Evolutionary conservation across 2,113 vertebrate species (phyloP).

Genomic region (Columba livia): DNA sequence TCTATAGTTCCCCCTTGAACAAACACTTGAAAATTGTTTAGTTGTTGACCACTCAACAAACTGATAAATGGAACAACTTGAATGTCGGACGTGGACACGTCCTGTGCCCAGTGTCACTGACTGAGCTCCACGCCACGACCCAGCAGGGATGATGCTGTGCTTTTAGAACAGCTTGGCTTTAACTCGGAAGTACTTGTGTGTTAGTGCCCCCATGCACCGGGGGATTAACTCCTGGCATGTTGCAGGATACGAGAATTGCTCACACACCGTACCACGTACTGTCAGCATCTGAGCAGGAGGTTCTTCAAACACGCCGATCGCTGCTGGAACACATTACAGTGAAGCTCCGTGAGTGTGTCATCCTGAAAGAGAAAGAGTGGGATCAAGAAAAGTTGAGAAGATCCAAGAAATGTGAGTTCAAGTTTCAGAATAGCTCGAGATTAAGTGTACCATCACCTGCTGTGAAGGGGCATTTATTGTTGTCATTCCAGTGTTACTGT

Average conservation of each 20-base stretch:
- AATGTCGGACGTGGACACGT: neutral
- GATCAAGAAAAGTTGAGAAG: neutral
- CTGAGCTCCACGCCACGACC: neutral
- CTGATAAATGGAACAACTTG: neutral
- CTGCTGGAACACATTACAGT: neutral
- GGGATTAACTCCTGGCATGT: neutral
- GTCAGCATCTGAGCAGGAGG: neutral
- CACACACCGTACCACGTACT: neutral
- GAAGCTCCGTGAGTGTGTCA: neutral
- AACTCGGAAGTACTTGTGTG: neutral
- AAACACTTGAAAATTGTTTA: neutral
- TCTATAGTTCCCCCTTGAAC: neutral
- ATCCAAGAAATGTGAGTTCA: neutral
- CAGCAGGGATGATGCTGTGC: neutral
- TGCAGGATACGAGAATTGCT: neutral
- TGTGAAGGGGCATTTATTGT: neutral
- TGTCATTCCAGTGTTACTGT: neutral
- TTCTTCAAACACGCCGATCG: neutral
- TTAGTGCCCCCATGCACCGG: neutral
- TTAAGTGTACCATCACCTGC: neutral
- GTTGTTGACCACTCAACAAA: neutral
- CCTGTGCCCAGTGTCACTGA: neutral
- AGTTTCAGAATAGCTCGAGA: neutral
- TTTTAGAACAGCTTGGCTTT: neutral
- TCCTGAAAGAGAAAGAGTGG: neutral